These are phyloP conservation scores for Mus musculus DNA, from an alignment of 2,113 vertebrate genomes.

Conservation along the genomic window GRCm39 chr1:183368001-183368500, in stretches of 20 bases:
- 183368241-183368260: neutral
- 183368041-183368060: neutral
- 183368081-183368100: neutral
- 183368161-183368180: neutral
- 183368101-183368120: neutral
- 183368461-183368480: neutral
- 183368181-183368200: neutral
- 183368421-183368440: neutral
- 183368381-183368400: neutral
- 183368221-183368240: neutral
- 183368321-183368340: neutral
- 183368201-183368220: neutral
- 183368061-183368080: neutral
- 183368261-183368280: neutral
- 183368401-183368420: neutral
- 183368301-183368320: neutral
- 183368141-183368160: neutral
- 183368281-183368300: neutral
- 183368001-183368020: neutral
- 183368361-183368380: neutral
- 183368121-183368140: neutral
- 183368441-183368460: neutral
- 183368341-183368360: neutral
- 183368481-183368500: neutral
- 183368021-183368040: neutral